phyloP scores from a whole-genome alignment of 1,140 invertebrate species.

The Megathymus violae region DNA sequence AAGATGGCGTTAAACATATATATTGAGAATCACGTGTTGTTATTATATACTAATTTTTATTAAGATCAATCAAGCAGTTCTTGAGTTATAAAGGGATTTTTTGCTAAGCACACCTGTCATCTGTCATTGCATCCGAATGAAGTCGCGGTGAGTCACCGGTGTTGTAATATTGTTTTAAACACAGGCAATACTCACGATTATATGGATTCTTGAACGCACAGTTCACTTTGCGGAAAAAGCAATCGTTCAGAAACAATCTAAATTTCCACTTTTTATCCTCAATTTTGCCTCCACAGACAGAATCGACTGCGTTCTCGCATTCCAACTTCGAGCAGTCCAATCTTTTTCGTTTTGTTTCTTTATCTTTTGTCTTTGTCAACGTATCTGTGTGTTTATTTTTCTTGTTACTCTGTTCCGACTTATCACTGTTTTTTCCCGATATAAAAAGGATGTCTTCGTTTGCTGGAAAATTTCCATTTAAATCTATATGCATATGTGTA shows the following conservation, averaged over 20 bases:
- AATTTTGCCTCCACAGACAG: constrained; percentile 57
- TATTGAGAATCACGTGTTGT: no score
- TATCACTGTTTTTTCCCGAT: constrained; percentile 61
- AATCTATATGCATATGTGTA: no score
- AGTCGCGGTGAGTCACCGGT: no score
- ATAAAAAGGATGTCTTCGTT: constrained; percentile 57
- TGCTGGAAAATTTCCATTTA: no score
- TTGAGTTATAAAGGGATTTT: no score
- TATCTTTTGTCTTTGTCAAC: constrained; percentile 22
- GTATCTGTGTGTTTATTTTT: constrained; percentile 28
- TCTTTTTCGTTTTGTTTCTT: constrained; percentile 11
- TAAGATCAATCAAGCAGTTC: no score
- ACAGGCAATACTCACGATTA: constrained; percentile 67
- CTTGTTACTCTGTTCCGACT: constrained; percentile 33
- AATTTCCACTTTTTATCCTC: constrained; percentile 51
- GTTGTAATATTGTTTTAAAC: no score
- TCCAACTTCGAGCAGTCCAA: constrained; percentile 54
- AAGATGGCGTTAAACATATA: no score
- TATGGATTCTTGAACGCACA: constrained; percentile 57
- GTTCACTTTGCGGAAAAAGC: constrained; percentile 69
- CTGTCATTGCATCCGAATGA: no score
- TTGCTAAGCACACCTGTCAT: no score
- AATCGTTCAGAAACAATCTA: constrained; percentile 66
- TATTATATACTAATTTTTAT: no score
- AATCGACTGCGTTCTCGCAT: constrained; percentile 54